Base-by-base conservation (phyloP, 2,888 invertebrate genomes). In the Drosophila anceps region DNA sequence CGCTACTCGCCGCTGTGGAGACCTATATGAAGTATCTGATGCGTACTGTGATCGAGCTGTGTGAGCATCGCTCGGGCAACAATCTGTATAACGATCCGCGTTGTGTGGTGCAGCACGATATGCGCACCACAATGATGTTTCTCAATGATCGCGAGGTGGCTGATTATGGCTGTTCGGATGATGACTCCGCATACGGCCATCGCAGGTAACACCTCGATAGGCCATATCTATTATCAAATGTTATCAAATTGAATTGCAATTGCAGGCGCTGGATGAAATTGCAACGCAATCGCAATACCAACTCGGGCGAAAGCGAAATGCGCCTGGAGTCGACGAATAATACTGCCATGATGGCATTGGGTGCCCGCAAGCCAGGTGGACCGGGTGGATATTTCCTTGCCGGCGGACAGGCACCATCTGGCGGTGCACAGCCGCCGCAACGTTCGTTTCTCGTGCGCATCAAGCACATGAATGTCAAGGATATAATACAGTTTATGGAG, bases 331-430 rank as follows among this genome's bases (percentile, higher is more conserved):
- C 78, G 1, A 53, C 67, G 0, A 84, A 89, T 43, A 61, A 27
- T 10, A 84, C 89, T 0, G 84, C 89, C 0, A 50, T 84, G 8
- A 0, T 74, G 59, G 89, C 89, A 0, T n/a, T 87, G 44, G 81
- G 79, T 0, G 61, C 33, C 3, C 65, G 81, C 0, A 78, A 69
- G 18, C 68, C 70, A 4, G 1, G 29, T 10, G 39, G 46, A 1
- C 1, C n/a, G 12, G 24, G 20, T 9, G 31, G 51, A 12, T 2
- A 0, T 5, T 2, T 1, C 3, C 0, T 5, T 2, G 9, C 24
- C 24, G 10, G 37, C 27, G 61, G 5, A 0, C 39, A 8, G 4
- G 1, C 37, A 8, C 10, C 9, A 15, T 24, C 15, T 5, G 7
- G 51, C 18, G 2, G n/a, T 1, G 20, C 3, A 2, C 51, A 41